Evolutionary conservation across 92 coral and sea anemone genomes (phyloP).

Genomic region (Zoanthus sociatus): DNA sequence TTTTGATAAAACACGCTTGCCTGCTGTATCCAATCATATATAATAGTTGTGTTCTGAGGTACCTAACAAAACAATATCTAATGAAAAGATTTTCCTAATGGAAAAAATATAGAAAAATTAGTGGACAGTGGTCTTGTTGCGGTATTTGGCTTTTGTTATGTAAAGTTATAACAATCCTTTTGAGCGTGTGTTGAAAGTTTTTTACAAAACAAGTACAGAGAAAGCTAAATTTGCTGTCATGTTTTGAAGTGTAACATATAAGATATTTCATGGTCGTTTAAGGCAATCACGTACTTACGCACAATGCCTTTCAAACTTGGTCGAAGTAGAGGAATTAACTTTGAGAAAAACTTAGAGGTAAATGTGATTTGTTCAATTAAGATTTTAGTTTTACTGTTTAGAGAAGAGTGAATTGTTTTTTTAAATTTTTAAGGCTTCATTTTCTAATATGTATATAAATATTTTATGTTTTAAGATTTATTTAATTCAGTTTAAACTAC

Average conservation of each 20-base stretch:
- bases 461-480: too few relatives aligned
- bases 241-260: not conserved
- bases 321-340: not conserved
- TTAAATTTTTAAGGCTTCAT: too few relatives aligned
- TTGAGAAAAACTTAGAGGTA: not conserved
- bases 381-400: not conserved
- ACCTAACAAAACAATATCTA: not conserved
- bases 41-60: not conserved
- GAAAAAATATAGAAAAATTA: not conserved
- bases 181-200: not conserved
- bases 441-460: too few relatives aligned
- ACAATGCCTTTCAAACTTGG: constrained; percentile 15
- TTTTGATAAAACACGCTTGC: not conserved
- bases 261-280: not conserved
- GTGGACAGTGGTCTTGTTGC: not conserved
- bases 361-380: not conserved
- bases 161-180: not conserved
- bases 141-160: not conserved
- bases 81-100: not conserved
- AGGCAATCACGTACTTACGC: too few relatives aligned
- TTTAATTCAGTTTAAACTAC: too few relatives aligned
- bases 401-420: not conserved
- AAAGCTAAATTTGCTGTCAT: not conserved
- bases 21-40: not conserved
- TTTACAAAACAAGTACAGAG: not conserved